Conservation (phyloP, 2,888 invertebrate genomes). For the Boloria euphrosyne region DNA sequence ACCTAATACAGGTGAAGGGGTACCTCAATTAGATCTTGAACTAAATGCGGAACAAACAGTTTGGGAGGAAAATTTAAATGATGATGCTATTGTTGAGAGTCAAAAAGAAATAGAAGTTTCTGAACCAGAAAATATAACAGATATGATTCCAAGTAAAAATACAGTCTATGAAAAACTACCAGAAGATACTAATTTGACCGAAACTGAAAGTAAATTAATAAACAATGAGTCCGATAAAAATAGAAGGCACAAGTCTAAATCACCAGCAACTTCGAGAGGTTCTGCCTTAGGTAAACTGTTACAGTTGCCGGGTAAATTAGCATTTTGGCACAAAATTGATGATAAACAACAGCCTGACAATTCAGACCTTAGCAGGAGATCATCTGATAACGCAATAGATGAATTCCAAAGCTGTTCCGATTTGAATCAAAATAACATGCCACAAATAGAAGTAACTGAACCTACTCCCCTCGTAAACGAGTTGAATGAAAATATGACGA, state of each 20-base stretch:
- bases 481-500: conserved; percentile 51
- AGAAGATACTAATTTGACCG: conserved; percentile 7
- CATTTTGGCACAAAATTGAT: conserved; percentile 79
- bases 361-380: conserved; percentile 63
- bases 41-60: neutral
- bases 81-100: neutral
- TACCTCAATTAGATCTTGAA: conserved; percentile 44
- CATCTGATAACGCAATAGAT: conserved; percentile 58
- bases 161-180: neutral
- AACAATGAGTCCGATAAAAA: conserved; percentile 50
- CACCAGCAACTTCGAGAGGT: conserved; percentile 59
- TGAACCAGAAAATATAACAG: neutral
- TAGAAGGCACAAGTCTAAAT: conserved; percentile 64
- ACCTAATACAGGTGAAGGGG: conserved; percentile 58
- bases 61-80: neutral
- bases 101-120: neutral
- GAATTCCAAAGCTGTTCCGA: conserved; percentile 62
- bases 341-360: conserved; percentile 61
- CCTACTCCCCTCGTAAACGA: conserved; percentile 51
- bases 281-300: conserved; percentile 74
- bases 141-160: neutral
- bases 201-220: conserved; percentile 28
- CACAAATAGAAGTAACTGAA: conserved; percentile 44
- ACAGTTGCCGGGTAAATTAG: conserved; percentile 80
- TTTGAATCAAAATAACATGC: conserved; percentile 41